Evolutionary conservation across 2,113 vertebrate genomes (phyloP).

Genomic region (Odobenus rosmarus): DNA sequence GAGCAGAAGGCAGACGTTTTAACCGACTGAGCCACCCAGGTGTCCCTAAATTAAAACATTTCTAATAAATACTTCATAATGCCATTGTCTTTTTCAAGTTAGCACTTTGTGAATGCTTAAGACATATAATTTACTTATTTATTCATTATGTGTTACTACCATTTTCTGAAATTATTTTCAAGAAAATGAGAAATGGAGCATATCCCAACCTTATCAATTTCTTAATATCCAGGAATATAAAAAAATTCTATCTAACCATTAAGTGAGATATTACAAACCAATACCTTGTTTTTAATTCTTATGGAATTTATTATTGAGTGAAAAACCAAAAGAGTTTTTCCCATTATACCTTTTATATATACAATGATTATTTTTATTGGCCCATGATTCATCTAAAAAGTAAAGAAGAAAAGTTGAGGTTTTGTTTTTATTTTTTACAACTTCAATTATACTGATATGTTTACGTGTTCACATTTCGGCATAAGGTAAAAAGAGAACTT

Average conservation of each 20-base stretch:
- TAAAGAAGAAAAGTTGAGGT: neutral
- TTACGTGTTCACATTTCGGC: neutral
- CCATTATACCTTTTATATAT: neutral
- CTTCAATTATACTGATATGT: neutral
- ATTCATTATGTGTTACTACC: neutral
- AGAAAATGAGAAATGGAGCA: conserved; percentile 19
- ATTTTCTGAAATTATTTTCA: conserved; percentile 34
- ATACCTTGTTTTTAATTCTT: neutral
- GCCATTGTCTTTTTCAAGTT: conserved; percentile 57
- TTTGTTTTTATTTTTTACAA: neutral
- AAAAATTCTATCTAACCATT: neutral
- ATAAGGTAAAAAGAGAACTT: neutral
- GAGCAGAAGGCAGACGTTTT: neutral
- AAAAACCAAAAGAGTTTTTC: neutral
- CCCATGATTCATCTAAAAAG: neutral
- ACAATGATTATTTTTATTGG: neutral
- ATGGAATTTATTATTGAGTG: conserved; percentile 5
- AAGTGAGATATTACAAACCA: neutral
- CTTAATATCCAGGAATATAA: neutral
- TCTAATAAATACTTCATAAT: conserved; percentile 51
- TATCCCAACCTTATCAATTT: neutral
- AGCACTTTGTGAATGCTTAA: conserved; percentile 59
- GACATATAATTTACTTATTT: neutral
- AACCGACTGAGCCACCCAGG: neutral
- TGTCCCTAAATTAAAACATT: neutral